Evolutionary conservation across 2,113 vertebrate species (phyloP).

Genomic region (Neogobius melanostomus): DNA sequence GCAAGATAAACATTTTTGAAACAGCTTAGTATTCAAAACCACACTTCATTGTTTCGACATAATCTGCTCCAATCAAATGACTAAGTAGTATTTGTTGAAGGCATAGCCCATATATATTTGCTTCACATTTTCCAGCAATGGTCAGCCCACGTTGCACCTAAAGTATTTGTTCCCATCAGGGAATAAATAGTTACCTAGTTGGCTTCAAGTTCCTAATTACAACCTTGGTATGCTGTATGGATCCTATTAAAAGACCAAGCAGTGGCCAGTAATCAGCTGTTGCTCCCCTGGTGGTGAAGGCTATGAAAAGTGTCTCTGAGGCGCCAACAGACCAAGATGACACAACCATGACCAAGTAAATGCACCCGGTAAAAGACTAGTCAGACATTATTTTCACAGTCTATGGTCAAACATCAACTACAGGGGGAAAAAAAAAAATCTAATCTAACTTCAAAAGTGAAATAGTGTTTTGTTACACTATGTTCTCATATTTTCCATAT

Average conservation of each 20-base stretch:
- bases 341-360: not conserved
- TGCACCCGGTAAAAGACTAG: not conserved
- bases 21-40: too few relatives aligned
- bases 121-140: not conserved
- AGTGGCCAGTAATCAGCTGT: conserved; percentile 1
- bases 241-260: not conserved
- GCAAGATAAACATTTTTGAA: too few relatives aligned
- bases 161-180: not conserved
- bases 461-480: too few relatives aligned
- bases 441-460: too few relatives aligned
- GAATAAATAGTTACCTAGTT: not conserved
- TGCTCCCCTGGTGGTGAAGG: not conserved
- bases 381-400: not conserved
- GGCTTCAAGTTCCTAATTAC: not conserved
- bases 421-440: too few relatives aligned
- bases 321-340: not conserved
- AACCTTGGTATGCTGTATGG: not conserved
- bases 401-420: not conserved
- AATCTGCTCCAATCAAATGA: too few relatives aligned
- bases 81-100: too few relatives aligned
- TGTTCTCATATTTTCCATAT: too few relatives aligned
- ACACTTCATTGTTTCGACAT: too few relatives aligned
- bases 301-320: not conserved
- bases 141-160: not conserved
- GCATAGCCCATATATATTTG: too few relatives aligned